Percentiles rank a stretch among this genome's conserved stretches.
Conservation (phyloP, 1,140 invertebrate genomes). For the Venustaconcha ellipsiformis region DNA sequence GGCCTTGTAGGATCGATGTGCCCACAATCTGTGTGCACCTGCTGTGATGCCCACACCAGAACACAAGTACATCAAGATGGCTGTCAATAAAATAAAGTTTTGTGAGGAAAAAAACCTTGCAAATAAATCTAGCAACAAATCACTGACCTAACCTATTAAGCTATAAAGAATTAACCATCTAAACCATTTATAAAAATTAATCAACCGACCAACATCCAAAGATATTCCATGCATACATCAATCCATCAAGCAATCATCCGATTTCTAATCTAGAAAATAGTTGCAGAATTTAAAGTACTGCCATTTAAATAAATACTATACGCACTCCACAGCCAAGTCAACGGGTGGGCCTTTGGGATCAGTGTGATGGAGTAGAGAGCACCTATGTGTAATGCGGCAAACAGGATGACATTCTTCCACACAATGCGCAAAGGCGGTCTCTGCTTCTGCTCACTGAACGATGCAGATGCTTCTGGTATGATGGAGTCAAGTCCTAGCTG, state of each 20-base stretch:
- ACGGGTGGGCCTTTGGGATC: constrained; percentile 82
- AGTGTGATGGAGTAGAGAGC: constrained; percentile 89
- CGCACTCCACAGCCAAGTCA: constrained; percentile 84
- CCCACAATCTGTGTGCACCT: constrained; percentile 94
- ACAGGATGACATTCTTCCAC: constrained; percentile 93
- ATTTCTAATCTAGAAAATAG: no score
- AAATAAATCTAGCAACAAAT: no score
- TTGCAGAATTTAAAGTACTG: no score
- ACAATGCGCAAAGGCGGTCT: constrained; percentile 76
- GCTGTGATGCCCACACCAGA: constrained; percentile 84
- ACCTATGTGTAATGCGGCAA: constrained; percentile 86
- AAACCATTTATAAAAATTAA: background rate
- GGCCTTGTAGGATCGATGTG: constrained; percentile 94
- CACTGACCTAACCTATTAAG: no score
- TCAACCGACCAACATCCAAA: background rate
- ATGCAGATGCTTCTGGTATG: no score
- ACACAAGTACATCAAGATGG: constrained; percentile 74
- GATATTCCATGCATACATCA: no score
- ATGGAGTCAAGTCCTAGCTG: no score
- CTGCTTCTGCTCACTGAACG: no score
- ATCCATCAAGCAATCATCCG: no score
- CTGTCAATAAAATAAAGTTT: constrained; percentile 41
- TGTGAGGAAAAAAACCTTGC: no score
- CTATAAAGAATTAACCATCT: no score
- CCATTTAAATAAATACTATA: constrained; percentile 6